Conservation (phyloP, 2,888 invertebrate species). For the Oscheius myriophilus region DNA sequence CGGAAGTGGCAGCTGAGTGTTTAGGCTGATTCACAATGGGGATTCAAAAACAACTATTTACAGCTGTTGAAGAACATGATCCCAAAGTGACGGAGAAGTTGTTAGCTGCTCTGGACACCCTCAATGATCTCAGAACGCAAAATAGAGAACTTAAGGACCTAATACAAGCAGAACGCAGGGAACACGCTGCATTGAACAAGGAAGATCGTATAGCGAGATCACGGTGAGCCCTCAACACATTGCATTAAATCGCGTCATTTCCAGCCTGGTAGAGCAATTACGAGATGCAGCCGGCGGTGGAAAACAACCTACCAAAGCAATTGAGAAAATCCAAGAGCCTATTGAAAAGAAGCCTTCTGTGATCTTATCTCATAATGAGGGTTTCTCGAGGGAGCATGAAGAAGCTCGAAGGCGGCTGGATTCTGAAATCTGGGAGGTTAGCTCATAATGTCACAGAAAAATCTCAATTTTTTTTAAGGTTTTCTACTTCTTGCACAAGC, state of each 20-base stretch:
- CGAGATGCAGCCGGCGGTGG: constrained; percentile 8
- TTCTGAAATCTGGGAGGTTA: constrained; percentile 43
- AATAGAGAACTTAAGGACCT: constrained; percentile 43
- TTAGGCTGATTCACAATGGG: no score
- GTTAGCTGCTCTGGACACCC: constrained; percentile 3
- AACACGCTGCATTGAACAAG: constrained; percentile 27
- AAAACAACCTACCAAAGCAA: not conserved
- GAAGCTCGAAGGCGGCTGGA: constrained; percentile 41
- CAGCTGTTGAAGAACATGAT: constrained; percentile 12
- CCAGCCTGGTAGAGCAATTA: constrained; percentile 16
- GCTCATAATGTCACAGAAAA: no score
- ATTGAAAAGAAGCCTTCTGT: not conserved
- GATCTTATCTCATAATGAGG: not conserved
- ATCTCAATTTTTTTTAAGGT: constrained; percentile 28
- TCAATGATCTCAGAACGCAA: constrained; percentile 29
- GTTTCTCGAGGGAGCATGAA: constrained; percentile 37
- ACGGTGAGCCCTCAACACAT: constrained; percentile 1
- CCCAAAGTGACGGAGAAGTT: constrained; percentile 2
- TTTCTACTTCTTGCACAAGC: constrained; percentile 31
- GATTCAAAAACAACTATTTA: not conserved
- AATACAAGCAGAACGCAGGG: constrained; percentile 39
- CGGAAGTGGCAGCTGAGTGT: constrained; percentile 23
- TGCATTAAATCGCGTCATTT: not conserved
- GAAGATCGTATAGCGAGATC: constrained; percentile 14
- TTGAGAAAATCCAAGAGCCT: not conserved